Conservation (phyloP, 2,113 vertebrate species). For the Gorsachius goisagi region DNA sequence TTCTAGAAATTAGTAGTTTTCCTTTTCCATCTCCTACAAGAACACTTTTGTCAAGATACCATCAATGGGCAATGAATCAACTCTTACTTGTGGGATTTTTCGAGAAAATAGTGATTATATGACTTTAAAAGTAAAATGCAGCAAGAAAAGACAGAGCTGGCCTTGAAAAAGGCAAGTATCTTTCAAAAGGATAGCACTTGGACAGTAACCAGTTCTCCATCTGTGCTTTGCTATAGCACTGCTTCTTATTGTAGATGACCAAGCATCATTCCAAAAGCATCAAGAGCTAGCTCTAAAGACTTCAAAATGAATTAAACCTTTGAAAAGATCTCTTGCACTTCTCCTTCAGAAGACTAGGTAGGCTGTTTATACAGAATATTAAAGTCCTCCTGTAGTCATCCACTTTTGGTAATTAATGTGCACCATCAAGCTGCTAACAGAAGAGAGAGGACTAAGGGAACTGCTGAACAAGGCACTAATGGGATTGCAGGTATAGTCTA, state of each 20-base stretch:
- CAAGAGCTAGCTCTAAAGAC: background rate
- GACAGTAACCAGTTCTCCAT: background rate
- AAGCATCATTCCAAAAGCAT: background rate
- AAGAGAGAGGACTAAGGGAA: background rate
- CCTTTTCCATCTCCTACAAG: background rate
- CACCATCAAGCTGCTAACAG: background rate
- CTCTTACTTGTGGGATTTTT: background rate
- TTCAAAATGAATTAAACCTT: background rate
- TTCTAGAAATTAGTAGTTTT: background rate
- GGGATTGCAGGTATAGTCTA: background rate
- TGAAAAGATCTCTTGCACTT: background rate
- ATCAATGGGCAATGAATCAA: background rate
- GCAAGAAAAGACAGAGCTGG: background rate
- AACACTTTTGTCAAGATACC: background rate
- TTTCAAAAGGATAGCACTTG: background rate
- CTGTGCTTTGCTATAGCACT: background rate
- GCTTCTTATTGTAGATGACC: background rate
- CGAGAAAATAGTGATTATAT: background rate
- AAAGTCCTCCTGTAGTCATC: background rate
- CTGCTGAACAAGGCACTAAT: background rate
- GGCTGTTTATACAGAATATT: background rate
- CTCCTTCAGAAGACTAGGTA: background rate
- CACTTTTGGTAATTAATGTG: background rate
- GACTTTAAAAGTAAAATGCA: background rate
- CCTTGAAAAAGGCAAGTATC: background rate